Conservation (phyloP, 2,113 vertebrate genomes). For the Struthio camelus region DNA sequence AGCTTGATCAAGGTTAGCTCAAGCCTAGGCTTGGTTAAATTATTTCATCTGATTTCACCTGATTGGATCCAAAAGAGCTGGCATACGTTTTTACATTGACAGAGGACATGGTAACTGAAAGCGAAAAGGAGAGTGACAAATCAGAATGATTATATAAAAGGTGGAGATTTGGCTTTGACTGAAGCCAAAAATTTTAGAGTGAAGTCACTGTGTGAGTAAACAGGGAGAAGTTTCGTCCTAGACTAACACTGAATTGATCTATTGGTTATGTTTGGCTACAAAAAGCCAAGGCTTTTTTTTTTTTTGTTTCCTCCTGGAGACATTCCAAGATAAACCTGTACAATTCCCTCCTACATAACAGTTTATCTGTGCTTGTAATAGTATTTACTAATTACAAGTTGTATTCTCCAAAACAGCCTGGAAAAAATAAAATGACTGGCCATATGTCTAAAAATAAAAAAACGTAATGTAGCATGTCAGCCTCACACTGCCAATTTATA, state of each 20-base stretch:
- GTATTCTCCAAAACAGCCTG: background rate
- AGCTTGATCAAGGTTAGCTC: background rate
- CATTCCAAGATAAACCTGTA: background rate
- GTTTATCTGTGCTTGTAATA: background rate
- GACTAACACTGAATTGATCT: background rate
- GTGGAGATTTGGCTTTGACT: background rate
- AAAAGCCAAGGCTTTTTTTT: background rate
- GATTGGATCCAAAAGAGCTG: background rate
- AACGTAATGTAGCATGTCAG: accelerated
- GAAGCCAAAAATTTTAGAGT: background rate
- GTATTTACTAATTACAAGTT: background rate
- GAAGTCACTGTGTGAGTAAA: background rate
- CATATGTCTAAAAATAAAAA: background rate
- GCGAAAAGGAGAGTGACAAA: background rate
- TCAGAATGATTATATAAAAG: background rate
- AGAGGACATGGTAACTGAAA: background rate
- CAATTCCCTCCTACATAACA: background rate
- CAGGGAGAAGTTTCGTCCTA: background rate
- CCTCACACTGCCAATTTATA: background rate
- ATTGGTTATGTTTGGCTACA: background rate
- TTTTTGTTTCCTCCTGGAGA: background rate
- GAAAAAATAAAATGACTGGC: background rate
- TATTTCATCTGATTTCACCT: background rate
- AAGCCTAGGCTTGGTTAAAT: background rate
- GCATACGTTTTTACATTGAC: background rate